Evolutionary conservation across 2,888 invertebrate species (phyloP).

Genomic region (Torymus texanus): DNA sequence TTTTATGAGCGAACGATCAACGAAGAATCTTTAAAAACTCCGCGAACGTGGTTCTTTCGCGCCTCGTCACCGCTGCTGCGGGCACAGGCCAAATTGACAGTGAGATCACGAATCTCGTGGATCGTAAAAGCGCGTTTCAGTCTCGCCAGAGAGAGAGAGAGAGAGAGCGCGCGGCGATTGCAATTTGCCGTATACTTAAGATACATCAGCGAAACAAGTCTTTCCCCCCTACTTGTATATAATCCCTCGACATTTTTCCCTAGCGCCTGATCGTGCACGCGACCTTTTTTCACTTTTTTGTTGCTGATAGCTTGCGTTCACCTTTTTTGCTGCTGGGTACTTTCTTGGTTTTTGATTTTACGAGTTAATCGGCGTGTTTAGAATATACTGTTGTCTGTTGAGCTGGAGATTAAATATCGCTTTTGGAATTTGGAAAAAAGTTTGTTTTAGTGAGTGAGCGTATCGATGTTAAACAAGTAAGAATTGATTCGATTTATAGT

Average conservation of each 20-base stretch:
- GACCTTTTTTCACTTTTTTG: background rate
- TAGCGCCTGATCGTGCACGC: background rate
- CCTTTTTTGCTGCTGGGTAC: too few species aligned
- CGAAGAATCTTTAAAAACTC: slow-evolving; percentile 15
- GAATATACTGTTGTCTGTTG: too few species aligned
- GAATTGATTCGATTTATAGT: too few species aligned
- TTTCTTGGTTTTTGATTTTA: too few species aligned
- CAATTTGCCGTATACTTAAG: slow-evolving; percentile 40
- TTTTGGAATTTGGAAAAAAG: too few species aligned
- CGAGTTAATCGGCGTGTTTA: too few species aligned
- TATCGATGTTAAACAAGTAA: too few species aligned
- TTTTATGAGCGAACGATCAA: too few species aligned
- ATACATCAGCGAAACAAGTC: slow-evolving; percentile 41
- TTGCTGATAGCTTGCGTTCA: background rate
- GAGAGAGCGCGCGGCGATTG: slow-evolving; percentile 24
- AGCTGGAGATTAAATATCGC: too few species aligned
- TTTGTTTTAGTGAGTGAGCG: too few species aligned
- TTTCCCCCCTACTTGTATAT: background rate
- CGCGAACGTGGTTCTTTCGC: slow-evolving; percentile 19
- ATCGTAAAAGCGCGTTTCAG: slow-evolving; percentile 42
- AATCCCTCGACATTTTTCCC: background rate
- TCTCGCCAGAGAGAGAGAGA: slow-evolving; percentile 7
- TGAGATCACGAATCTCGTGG: slow-evolving; percentile 45
- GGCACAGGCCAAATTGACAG: slow-evolving; percentile 32
- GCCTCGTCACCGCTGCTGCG: background rate